Conservation (phyloP, 2,797 vertebrate genomes). For the Hirundo rustica region DNA sequence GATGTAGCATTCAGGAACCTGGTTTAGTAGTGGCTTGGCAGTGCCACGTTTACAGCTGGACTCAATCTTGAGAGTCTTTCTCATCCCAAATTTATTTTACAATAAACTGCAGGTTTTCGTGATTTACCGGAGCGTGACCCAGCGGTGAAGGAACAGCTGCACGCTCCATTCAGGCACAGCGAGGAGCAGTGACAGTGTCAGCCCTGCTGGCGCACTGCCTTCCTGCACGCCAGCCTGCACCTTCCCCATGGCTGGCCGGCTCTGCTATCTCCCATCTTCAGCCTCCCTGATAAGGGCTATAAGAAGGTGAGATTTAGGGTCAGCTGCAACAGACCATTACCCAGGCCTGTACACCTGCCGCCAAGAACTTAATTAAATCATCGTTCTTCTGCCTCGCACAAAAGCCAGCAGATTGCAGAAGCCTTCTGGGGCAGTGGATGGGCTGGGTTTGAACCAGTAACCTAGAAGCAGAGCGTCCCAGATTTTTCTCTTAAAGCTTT, state of each 20-base stretch:
- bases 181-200: accelerated
- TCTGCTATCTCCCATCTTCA: neutral
- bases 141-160: neutral
- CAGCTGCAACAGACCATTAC: neutral
- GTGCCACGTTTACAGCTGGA: neutral
- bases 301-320: conserved; percentile 3
- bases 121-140: accelerated
- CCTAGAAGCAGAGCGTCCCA: neutral
- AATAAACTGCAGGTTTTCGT: neutral
- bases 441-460: conserved; percentile 13
- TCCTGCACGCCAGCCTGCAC: neutral
- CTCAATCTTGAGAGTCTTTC: neutral
- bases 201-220: neutral
- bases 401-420: neutral
- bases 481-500: neutral
- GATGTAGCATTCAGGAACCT: neutral
- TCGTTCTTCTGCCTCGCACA: neutral
- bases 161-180: accelerated
- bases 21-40: neutral
- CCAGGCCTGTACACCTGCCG: neutral
- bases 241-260: accelerated
- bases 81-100: neutral
- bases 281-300: neutral
- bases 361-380: conserved; percentile 15
- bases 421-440: neutral